A percentile compares a stretch with the other conserved stretches of the same genome.
phyloP scores from a whole-genome alignment of 2,113 vertebrate genomes.

The Dasyurus viverrinus region DNA sequence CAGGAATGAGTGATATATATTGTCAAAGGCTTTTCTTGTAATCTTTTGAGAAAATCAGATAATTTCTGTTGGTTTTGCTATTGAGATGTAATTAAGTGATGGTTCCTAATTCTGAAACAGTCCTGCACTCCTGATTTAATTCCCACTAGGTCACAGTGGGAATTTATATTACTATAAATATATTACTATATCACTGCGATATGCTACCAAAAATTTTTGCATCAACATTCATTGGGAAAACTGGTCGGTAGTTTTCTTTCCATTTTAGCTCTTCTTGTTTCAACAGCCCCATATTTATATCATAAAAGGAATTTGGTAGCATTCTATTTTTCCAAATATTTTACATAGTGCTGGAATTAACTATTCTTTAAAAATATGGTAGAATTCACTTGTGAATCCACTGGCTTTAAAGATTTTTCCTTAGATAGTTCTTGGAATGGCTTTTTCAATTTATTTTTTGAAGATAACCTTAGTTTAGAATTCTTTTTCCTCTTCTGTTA shows the following conservation, averaged over 20 bases:
- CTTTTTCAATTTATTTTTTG: not conserved
- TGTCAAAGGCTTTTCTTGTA: slow-evolving; percentile 12
- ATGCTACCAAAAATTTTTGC: not conserved
- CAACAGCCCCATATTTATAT: not conserved
- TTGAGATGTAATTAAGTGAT: slow-evolving; percentile 5
- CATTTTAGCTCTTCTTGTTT: not conserved
- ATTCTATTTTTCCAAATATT: too few species aligned
- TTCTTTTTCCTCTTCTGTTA: not conserved
- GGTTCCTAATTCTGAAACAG: slow-evolving; percentile 17
- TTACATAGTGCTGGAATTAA: too few species aligned
- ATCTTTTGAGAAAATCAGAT: slow-evolving; percentile 9
- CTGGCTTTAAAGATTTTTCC: not conserved
- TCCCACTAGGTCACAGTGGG: not conserved
- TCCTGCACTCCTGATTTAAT: not conserved
- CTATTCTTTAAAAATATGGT: too few species aligned
- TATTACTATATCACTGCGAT: not conserved
- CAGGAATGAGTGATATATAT: not conserved
- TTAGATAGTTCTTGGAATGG: not conserved
- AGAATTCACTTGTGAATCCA: too few species aligned
- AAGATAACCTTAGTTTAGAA: not conserved
- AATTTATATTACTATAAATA: too few species aligned
- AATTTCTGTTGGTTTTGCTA: not conserved
- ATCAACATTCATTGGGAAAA: not conserved
- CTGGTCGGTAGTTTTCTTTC: slow-evolving; percentile 9
- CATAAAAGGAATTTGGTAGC: slow-evolving; percentile 1